Conservation (phyloP, 2,888 invertebrate species). For the Chloromyia formosa region DNA sequence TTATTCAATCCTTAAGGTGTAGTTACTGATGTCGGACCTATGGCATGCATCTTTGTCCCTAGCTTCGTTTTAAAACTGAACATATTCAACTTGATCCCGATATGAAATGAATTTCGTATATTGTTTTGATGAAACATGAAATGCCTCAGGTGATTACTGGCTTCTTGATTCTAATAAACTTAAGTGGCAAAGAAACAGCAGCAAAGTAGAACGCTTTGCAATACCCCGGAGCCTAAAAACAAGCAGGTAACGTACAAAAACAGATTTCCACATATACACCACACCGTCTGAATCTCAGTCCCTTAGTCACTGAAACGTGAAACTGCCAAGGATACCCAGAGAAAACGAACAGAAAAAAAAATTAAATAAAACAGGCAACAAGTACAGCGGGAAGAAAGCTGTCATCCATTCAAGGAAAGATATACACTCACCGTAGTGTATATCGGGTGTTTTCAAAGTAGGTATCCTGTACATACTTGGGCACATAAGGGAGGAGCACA, state of each 20-base stretch:
- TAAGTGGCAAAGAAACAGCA: conserved; percentile 47
- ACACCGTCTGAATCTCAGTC: not conserved
- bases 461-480: not conserved
- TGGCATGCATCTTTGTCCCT: too few relatives aligned
- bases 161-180: conserved; percentile 49
- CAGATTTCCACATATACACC: conserved; percentile 29
- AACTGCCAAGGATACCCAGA: not conserved
- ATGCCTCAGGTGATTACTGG: conserved; percentile 44
- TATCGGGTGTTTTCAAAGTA: too few relatives aligned
- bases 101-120: not conserved
- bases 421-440: too few relatives aligned
- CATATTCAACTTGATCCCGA: too few relatives aligned
- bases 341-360: not conserved
- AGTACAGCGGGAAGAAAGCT: conserved; percentile 7
- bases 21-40: too few relatives aligned
- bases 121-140: conserved; percentile 47
- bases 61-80: too few relatives aligned
- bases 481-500: conserved; percentile 6
- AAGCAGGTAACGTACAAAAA: conserved; percentile 22
- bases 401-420: conserved; percentile 12
- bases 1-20: too few relatives aligned
- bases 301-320: not conserved
- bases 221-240: conserved; percentile 24
- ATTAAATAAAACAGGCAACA: too few relatives aligned
- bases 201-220: conserved; percentile 18